Evolutionary conservation across 2,797 vertebrate species (phyloP).

Genomic region (Enteromius argenteus): DNA sequence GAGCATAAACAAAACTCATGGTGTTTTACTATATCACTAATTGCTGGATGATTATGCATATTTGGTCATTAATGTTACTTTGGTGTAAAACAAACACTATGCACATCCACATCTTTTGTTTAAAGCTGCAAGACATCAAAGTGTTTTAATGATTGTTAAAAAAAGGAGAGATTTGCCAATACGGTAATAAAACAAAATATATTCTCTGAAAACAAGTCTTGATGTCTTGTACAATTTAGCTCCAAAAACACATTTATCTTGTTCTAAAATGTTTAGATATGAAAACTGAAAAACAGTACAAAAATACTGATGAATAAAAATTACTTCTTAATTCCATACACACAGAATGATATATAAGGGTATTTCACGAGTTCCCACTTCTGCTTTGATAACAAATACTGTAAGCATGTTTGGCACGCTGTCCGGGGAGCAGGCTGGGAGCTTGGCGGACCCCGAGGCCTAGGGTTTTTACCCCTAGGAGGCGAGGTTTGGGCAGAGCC

Average conservation of each 20-base stretch:
- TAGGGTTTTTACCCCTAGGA: too few species aligned
- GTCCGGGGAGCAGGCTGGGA: too few species aligned
- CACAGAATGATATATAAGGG: background rate
- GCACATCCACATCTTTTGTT: background rate
- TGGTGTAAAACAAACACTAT: background rate
- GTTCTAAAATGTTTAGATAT: background rate
- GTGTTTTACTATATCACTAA: background rate
- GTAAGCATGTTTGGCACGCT: too few species aligned
- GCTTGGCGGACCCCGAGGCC: too few species aligned
- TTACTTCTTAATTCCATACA: background rate
- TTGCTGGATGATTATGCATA: background rate
- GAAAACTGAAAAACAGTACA: background rate
- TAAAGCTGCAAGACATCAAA: background rate
- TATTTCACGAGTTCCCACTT: too few species aligned
- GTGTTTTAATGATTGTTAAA: background rate
- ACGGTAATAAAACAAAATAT: background rate
- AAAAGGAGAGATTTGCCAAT: background rate
- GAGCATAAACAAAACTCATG: constrained; percentile 4
- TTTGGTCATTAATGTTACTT: background rate
- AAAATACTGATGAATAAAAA: background rate
- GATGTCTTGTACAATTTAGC: background rate
- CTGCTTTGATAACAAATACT: too few species aligned
- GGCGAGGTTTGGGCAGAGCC: too few species aligned
- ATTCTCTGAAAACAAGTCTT: background rate
- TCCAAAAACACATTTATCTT: background rate